These are phyloP conservation scores for Panonychus citri DNA, from an alignment of 1,140 invertebrate genomes.

Conservation along the genomic window DNA sequence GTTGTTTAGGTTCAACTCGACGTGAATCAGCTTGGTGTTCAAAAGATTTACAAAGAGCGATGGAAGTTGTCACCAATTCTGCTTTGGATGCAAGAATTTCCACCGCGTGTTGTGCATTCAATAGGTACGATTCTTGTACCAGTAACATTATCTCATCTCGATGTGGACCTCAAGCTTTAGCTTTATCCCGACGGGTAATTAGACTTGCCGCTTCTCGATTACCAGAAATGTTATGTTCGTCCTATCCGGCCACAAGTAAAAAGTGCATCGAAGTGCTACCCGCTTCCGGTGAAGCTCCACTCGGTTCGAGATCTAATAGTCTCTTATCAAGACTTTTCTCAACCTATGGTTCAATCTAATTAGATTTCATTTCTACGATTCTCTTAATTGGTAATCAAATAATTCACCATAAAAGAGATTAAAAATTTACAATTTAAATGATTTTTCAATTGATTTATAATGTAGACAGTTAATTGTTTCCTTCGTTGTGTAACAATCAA, in stretches of 20 bases:
- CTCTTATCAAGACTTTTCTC: constrained; percentile 13
- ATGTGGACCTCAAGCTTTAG: constrained; percentile 13
- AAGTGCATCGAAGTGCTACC: constrained; percentile 4
- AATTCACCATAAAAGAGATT: no score
- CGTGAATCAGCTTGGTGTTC: constrained; percentile 10
- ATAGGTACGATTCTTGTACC: constrained; percentile 9
- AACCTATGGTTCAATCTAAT: constrained; percentile 12
- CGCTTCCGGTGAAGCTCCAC: neutral
- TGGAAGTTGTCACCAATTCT: constrained; percentile 13
- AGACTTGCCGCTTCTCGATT: constrained; percentile 14
- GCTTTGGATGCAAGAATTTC: constrained; percentile 16
- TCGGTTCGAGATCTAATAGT: constrained; percentile 6
- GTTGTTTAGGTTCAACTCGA: neutral
- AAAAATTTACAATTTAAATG: no score
- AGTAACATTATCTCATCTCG: constrained; percentile 12
- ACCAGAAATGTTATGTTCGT: constrained; percentile 15
- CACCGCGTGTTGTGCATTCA: constrained; percentile 14
- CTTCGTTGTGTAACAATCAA: no score
- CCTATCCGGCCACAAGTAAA: neutral
- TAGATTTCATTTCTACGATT: no score
- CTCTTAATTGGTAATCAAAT: no score
- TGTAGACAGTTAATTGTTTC: no score
- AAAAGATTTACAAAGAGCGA: constrained; percentile 15
- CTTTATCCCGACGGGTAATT: constrained; percentile 7
- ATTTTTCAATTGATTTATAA: no score